phyloP scores from a whole-genome alignment of 53 echinoderm and acorn worm species.

The Zoroaster sp. region DNA sequence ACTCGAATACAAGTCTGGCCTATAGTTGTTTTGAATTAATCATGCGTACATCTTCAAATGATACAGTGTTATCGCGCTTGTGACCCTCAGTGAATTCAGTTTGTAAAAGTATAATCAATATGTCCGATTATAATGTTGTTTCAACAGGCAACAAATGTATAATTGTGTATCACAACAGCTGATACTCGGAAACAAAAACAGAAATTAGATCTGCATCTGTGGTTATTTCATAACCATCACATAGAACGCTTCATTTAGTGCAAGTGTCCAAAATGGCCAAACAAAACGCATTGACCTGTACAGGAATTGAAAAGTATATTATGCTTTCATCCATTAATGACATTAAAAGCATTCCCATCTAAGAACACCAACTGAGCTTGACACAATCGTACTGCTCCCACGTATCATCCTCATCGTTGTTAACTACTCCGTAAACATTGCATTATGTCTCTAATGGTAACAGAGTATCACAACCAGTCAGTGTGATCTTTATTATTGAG shows the following conservation, averaged over 20 bases:
- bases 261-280: background rate
- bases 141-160: background rate
- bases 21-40: too few species aligned
- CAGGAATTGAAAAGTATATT: background rate
- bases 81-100: too few species aligned
- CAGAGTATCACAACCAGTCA: background rate
- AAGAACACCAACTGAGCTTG: background rate
- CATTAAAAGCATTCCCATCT: background rate
- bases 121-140: background rate
- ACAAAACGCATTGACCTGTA: background rate
- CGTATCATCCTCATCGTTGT: background rate
- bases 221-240: too few species aligned
- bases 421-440: background rate
- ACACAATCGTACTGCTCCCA: background rate
- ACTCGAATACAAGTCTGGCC: too few species aligned
- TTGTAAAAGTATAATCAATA: background rate
- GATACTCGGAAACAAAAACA: too few species aligned
- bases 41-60: too few species aligned
- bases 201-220: too few species aligned
- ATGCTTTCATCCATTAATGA: background rate
- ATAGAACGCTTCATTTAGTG: too few species aligned
- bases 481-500: background rate
- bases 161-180: background rate
- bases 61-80: too few species aligned
- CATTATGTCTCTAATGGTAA: constrained; percentile 29